Conservation (phyloP, 2,797 vertebrate species). For the Tauraco hartlaubi region DNA sequence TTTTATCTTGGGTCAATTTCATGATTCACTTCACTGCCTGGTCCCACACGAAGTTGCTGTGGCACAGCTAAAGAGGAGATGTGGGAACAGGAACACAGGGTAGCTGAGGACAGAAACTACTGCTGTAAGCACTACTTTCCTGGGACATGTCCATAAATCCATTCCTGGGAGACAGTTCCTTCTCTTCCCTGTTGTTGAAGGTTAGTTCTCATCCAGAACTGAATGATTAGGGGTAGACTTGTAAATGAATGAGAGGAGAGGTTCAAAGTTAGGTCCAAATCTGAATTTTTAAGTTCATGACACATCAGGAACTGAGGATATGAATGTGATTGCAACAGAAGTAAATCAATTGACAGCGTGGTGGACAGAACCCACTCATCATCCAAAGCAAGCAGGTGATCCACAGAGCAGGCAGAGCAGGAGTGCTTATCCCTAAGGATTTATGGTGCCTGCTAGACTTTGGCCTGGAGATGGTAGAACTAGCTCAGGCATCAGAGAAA, state of each 20-base stretch:
- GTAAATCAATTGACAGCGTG: constrained; percentile 31
- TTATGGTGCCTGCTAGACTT: constrained; percentile 32
- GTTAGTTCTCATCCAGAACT: not conserved
- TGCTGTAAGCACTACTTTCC: too few relatives aligned
- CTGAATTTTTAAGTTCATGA: not conserved
- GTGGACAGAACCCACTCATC: not conserved
- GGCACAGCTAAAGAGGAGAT: too few relatives aligned
- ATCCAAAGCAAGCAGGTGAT: constrained; percentile 11
- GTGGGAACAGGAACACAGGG: too few relatives aligned
- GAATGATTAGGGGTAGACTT: not conserved
- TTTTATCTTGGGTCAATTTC: too few relatives aligned
- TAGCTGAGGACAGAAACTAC: too few relatives aligned
- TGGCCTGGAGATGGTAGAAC: not conserved
- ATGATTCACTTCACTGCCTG: too few relatives aligned
- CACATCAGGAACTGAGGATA: not conserved
- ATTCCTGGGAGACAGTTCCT: not conserved
- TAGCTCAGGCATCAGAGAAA: constrained; percentile 30
- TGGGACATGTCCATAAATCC: too few relatives aligned
- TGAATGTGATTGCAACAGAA: not conserved
- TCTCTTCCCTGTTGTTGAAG: not conserved
- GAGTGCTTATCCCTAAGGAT: constrained; percentile 33
- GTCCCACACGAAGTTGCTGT: too few relatives aligned
- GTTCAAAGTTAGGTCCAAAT: not conserved
- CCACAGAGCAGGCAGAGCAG: not conserved
- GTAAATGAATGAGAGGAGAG: not conserved